phyloP scores from a whole-genome alignment of 2,113 vertebrate species.

The Odobenus rosmarus region DNA sequence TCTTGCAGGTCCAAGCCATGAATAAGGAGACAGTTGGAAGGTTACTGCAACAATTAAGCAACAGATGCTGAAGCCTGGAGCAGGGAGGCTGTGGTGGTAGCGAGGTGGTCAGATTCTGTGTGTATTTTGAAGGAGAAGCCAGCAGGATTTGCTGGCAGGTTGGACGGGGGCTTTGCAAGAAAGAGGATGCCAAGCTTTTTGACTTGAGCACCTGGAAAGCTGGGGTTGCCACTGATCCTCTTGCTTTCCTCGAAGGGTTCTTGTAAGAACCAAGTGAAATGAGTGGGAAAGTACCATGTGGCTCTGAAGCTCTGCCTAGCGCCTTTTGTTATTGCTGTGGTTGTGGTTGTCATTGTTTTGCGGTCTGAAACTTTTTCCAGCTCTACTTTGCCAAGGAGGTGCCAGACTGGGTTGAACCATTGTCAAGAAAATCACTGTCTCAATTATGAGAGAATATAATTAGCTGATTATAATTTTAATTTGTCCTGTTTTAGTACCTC shows the following conservation, averaged over 20 bases:
- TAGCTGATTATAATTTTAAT: conserved; percentile 67
- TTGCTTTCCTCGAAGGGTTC: neutral
- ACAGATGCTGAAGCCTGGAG: neutral
- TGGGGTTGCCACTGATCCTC: neutral
- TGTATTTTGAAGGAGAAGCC: neutral
- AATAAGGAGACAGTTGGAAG: neutral
- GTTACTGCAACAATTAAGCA: neutral
- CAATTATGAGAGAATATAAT: conserved; percentile 47
- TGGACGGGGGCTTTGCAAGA: neutral
- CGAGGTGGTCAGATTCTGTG: neutral
- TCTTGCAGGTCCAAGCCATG: neutral
- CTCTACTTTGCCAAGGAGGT: neutral
- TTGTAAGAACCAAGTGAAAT: neutral
- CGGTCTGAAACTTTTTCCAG: conserved; percentile 22
- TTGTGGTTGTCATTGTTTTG: neutral
- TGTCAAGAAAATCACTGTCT: conserved; percentile 62
- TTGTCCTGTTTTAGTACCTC: conserved; percentile 44
- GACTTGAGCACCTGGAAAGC: neutral
- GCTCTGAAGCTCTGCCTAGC: neutral
- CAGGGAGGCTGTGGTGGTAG: neutral
- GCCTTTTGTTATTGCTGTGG: neutral
- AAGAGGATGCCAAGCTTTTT: neutral
- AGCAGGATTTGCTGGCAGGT: neutral
- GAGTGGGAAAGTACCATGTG: neutral
- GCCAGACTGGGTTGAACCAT: conserved; percentile 12